Evolutionary conservation across 2,797 vertebrate species (phyloP), one percentile per base, ranked within the genome.

Genomic region (Thripadectes ignobilis): DNA sequence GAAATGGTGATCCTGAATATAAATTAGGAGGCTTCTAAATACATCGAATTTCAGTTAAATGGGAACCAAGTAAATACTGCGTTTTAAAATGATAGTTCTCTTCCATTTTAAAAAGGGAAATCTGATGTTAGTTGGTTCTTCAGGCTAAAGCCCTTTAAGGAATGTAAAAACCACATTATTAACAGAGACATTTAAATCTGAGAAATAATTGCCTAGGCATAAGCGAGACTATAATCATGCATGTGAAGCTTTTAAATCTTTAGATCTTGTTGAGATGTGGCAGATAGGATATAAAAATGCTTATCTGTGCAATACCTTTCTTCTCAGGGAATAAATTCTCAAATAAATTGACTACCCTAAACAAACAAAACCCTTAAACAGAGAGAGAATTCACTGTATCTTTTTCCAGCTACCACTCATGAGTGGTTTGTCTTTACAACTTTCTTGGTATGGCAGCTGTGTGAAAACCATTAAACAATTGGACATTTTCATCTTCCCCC

Each of bases 1-100:
- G 94, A 92, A 96, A 76, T 71, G 45, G 71, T 92, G 83, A 92
- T 94, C 85, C 77, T 94, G 91, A 95, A 95, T 96, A 93, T 95
- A 93, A 97, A 95, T 81, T 49, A 90, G 83, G 22, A 88, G 3
- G 30, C 77, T 86, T 82, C 91, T 73, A 78, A 94, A 86, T 90
- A 46, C 51, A 83, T 63, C 23, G 43, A 86, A 84, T 89, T 89
- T 84, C 36, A 69, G 51, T 72, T 80, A 91, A 87, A 69, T 54
- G 39, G 41, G 43, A 95, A 30, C 30, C 26, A 82, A 92, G 49
- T 92, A 90, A 94, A 95, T 74, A 66, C 38, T 81, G 54, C 67
- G 61, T 87, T 93, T 94, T 84, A 0, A 95, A 93, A 90, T 92
- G 38, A 68, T 7, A 69, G 38, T 58, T 88, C 62, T 85, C 76